These are phyloP conservation scores for Panorpa germanica DNA, from an alignment of 2,888 invertebrate genomes.

Conservation along the genomic window DNA sequence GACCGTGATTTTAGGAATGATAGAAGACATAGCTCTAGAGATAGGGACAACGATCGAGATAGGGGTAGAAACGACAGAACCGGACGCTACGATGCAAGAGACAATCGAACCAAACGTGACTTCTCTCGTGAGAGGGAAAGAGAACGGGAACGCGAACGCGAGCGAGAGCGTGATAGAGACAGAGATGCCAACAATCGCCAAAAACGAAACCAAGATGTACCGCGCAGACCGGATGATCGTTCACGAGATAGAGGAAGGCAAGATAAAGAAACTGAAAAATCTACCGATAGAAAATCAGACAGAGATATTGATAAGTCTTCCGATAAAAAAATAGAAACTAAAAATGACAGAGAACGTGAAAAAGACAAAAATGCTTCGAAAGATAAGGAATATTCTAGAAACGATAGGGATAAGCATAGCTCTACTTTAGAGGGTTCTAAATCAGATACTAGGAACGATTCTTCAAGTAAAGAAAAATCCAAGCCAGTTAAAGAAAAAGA, in stretches of 20 bases:
- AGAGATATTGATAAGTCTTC: conserved; percentile 20
- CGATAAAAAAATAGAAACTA: conserved; percentile 15
- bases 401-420: neutral
- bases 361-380: conserved; percentile 13
- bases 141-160: conserved; percentile 24
- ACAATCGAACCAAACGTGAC: conserved; percentile 11
- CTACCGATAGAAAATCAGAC: conserved; percentile 29
- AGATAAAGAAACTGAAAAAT: conserved; percentile 29
- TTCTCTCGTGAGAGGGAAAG: conserved; percentile 20
- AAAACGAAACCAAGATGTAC: neutral
- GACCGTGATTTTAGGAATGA: conserved; percentile 22
- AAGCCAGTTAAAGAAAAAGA: neutral
- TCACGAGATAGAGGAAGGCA: conserved; percentile 20
- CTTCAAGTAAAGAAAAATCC: no score
- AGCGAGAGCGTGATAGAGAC: conserved; percentile 28
- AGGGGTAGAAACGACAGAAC: conserved; percentile 24
- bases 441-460: no score
- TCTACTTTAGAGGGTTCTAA: no score
- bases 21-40: conserved; percentile 20
- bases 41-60: conserved; percentile 23
- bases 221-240: conserved; percentile 19
- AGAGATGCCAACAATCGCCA: conserved; percentile 15
- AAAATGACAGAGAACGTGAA: conserved; percentile 27
- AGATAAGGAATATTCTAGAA: conserved; percentile 16
- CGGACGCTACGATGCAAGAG: conserved; percentile 10